phyloP scores from a whole-genome alignment of 2,113 vertebrate genomes.

The Heptranchias perlo region DNA sequence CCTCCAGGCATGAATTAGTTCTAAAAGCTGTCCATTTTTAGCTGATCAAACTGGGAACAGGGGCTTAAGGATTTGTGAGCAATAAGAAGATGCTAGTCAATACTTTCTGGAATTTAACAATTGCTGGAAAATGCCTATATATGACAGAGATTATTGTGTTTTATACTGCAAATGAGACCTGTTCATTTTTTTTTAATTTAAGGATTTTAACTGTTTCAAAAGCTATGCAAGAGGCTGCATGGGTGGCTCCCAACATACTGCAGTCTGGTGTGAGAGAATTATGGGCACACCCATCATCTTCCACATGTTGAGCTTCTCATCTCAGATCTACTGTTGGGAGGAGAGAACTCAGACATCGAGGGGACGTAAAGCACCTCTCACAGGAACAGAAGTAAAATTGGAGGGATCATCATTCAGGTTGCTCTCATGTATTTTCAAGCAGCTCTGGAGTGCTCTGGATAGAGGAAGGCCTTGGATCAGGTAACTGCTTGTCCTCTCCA shows the following conservation, averaged over 20 bases:
- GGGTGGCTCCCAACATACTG: not conserved
- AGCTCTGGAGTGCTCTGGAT: not conserved
- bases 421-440: not conserved
- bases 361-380: not conserved
- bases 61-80: not conserved
- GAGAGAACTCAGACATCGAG: not conserved
- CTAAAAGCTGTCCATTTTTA: conserved; percentile 18
- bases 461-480: not conserved
- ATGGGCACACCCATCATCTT: not conserved
- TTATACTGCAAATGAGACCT: not conserved
- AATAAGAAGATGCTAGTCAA: not conserved
- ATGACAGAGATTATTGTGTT: not conserved
- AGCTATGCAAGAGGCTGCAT: not conserved
- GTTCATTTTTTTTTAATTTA: not conserved
- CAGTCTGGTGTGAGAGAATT: not conserved
- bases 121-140: not conserved
- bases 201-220: not conserved
- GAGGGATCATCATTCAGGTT: not conserved
- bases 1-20: not conserved
- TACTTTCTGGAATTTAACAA: not conserved
- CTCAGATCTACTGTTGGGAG: not conserved
- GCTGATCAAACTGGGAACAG: not conserved
- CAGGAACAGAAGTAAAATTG: not conserved
- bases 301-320: not conserved
- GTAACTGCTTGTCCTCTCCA: not conserved